These are phyloP conservation scores for Ooceraea biroi DNA, from an alignment of 1,140 invertebrate genomes.

Conservation along the genomic window DNA sequence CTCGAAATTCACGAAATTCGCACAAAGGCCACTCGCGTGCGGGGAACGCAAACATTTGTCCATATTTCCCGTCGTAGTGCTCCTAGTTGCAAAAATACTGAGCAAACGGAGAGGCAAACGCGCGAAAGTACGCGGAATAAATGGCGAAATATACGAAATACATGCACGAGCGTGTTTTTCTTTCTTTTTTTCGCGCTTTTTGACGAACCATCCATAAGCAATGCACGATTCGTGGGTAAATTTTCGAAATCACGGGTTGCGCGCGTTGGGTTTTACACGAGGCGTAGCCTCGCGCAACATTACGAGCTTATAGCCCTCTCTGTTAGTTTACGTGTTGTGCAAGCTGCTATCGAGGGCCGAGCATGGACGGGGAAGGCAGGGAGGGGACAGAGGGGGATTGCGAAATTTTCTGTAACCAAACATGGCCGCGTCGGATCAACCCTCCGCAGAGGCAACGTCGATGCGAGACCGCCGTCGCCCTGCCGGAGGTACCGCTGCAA, in stretches of 20 bases:
- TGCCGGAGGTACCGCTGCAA: constrained; percentile 34
- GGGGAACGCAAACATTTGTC: constrained; percentile 16
- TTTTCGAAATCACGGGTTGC: background rate
- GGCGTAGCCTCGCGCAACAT: constrained; percentile 33
- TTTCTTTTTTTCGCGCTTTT: constrained; percentile 51
- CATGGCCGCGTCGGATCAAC: constrained; percentile 66
- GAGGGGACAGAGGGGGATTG: constrained; percentile 40
- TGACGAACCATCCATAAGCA: background rate
- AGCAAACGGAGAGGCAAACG: background rate
- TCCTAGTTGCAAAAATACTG: background rate
- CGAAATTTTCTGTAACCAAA: constrained; percentile 69
- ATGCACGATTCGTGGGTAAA: background rate
- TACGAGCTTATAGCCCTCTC: constrained; percentile 69
- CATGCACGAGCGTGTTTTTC: too few relatives aligned
- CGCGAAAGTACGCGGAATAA: too few relatives aligned
- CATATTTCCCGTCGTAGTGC: background rate
- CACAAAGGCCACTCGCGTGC: constrained; percentile 22
- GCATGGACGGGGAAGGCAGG: background rate
- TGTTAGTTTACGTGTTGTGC: constrained; percentile 72
- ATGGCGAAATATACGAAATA: background rate
- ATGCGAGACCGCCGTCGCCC: constrained; percentile 51
- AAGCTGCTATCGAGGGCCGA: constrained; percentile 70
- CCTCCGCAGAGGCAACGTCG: constrained; percentile 37
- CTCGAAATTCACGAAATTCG: constrained; percentile 60
- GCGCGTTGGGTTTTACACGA: constrained; percentile 6